Evolutionary conservation across 2,797 vertebrate genomes (phyloP).

Genomic region (Xerus rutilus): DNA sequence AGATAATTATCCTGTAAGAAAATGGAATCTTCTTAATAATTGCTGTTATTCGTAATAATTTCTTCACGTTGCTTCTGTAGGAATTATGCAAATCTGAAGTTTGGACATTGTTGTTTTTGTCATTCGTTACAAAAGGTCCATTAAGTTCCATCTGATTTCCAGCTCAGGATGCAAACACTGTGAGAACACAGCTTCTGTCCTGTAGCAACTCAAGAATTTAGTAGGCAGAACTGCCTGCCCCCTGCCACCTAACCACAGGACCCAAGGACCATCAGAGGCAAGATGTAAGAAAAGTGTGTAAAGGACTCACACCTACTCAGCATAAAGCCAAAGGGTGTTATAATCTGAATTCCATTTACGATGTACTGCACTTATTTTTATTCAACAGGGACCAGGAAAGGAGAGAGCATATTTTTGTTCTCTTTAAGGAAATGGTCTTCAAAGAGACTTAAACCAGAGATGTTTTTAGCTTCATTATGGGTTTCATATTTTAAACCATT

Average conservation of each 20-base stretch:
- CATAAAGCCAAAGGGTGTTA: not conserved
- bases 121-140: not conserved
- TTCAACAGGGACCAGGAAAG: not conserved
- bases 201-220: not conserved
- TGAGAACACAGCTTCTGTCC: not conserved
- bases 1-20: no score
- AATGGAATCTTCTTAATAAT: no score
- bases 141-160: not conserved
- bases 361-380: not conserved
- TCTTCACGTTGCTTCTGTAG: not conserved
- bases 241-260: not conserved
- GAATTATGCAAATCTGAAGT: not conserved
- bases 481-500: not conserved
- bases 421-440: not conserved
- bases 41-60: no score
- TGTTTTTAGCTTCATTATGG: not conserved
- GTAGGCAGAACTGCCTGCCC: not conserved
- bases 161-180: not conserved
- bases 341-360: not conserved
- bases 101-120: not conserved
- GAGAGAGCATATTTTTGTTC: not conserved
- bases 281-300: not conserved
- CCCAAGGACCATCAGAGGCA: not conserved
- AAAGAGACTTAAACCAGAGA: not conserved
- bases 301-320: not conserved